phyloP scores from a whole-genome alignment of 2,797 vertebrate species.

The Agapornis canus region DNA sequence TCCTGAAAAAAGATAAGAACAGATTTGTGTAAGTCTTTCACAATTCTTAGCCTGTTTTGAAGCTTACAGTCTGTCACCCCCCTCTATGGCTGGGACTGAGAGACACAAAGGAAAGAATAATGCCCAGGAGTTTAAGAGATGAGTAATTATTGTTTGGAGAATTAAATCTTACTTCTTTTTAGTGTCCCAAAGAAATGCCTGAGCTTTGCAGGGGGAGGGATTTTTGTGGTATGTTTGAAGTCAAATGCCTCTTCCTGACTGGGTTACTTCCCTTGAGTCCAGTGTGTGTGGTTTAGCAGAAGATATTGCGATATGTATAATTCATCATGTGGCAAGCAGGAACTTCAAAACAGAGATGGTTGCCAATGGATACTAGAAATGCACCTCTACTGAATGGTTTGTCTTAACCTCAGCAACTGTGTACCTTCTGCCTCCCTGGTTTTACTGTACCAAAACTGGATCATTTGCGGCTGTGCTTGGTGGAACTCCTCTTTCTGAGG shows the following conservation, averaged over 20 bases:
- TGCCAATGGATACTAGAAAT: background rate
- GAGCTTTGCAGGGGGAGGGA: background rate
- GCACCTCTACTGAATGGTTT: background rate
- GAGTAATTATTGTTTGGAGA: background rate
- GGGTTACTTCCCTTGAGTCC: background rate
- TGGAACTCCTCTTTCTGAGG: background rate
- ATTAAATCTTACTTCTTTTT: background rate
- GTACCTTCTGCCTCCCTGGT: background rate
- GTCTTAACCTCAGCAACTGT: background rate
- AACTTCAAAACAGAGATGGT: background rate
- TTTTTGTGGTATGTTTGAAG: background rate
- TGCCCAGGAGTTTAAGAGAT: background rate
- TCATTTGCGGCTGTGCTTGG: background rate
- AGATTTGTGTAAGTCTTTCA: background rate
- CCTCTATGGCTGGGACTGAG: background rate
- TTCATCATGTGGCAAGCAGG: background rate
- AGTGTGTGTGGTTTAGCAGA: background rate
- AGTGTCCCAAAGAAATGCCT: background rate
- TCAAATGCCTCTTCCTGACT: background rate
- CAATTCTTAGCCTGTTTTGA: background rate
- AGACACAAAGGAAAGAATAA: background rate
- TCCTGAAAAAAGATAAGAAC: background rate
- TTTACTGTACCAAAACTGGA: background rate
- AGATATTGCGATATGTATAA: background rate
- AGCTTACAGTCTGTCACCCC: background rate